phyloP scores from a whole-genome alignment of 2,888 invertebrate genomes.

The Orchestes rusci region DNA sequence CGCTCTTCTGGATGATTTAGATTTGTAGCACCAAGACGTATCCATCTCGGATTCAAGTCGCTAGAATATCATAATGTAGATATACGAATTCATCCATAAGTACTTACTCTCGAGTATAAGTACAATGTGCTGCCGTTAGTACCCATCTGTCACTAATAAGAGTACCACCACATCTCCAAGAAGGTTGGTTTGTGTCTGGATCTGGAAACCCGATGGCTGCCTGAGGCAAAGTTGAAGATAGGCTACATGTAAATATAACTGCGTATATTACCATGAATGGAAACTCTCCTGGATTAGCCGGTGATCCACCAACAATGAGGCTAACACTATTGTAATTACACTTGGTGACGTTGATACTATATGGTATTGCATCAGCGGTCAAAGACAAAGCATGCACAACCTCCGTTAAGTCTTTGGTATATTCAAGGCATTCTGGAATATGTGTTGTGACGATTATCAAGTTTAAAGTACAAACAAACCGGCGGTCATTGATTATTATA shows the following conservation, averaged over 20 bases:
- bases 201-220: slow-evolving; percentile 41
- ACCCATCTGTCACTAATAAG: slow-evolving; percentile 49
- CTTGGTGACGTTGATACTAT: slow-evolving; percentile 45
- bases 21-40: slow-evolving; percentile 54
- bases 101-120: slow-evolving; percentile 34
- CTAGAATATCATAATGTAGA: slow-evolving; percentile 35
- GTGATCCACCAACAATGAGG: slow-evolving; percentile 52
- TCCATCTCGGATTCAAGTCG: slow-evolving; percentile 44
- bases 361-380: slow-evolving; percentile 45
- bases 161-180: slow-evolving; percentile 50
- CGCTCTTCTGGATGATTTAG: slow-evolving; percentile 46
- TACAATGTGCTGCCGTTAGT: slow-evolving; percentile 55
- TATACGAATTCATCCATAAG: not conserved
- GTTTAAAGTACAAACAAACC: too few species aligned
- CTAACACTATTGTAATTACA: slow-evolving; percentile 49
- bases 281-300: slow-evolving; percentile 50
- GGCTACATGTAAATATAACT: not conserved
- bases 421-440: slow-evolving; percentile 51
- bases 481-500: too few species aligned
- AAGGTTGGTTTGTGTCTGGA: slow-evolving; percentile 32
- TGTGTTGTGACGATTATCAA: too few species aligned
- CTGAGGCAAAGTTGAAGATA: slow-evolving; percentile 30
- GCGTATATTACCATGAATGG: slow-evolving; percentile 52
- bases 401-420: slow-evolving; percentile 45
- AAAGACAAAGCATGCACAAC: slow-evolving; percentile 50